Evolutionary conservation across 2,888 invertebrate genomes (phyloP).

Genomic region (Gerris lacustris): DNA sequence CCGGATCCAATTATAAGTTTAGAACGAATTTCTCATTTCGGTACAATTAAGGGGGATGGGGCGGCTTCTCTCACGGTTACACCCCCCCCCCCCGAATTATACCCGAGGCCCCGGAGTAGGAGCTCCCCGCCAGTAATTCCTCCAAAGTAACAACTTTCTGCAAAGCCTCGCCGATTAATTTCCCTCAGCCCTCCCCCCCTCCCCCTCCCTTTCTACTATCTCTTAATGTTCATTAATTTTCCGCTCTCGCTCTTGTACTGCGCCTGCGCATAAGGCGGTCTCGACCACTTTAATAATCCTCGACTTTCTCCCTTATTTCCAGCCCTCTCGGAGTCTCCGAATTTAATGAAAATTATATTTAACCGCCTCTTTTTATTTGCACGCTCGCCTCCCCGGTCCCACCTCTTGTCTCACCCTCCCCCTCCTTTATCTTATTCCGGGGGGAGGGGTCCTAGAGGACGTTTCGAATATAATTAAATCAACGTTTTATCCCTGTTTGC

Average conservation of each 20-base stretch:
- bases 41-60: neutral
- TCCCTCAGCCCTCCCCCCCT: neutral
- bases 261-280: neutral
- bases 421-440: no score
- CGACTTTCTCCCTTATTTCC: neutral
- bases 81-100: neutral
- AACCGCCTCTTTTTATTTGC: neutral
- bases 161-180: slow-evolving; percentile 5
- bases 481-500: no score
- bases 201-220: neutral
- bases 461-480: no score
- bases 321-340: neutral
- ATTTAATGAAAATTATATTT: slow-evolving; percentile 1
- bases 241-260: neutral
- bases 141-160: slow-evolving; percentile 3
- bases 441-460: no score
- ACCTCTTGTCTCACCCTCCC: no score
- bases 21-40: slow-evolving; percentile 5
- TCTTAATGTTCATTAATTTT: slow-evolving; percentile 5
- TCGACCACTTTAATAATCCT: neutral
- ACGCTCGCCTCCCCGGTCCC: no score
- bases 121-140: neutral
- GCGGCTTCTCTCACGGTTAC: neutral
- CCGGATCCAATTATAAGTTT: neutral
- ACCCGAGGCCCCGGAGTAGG: neutral